Evolutionary conservation across 2,888 invertebrate genomes (phyloP), one percentile per base, ranked within the genome.

Genomic region (Tachina lurida): DNA sequence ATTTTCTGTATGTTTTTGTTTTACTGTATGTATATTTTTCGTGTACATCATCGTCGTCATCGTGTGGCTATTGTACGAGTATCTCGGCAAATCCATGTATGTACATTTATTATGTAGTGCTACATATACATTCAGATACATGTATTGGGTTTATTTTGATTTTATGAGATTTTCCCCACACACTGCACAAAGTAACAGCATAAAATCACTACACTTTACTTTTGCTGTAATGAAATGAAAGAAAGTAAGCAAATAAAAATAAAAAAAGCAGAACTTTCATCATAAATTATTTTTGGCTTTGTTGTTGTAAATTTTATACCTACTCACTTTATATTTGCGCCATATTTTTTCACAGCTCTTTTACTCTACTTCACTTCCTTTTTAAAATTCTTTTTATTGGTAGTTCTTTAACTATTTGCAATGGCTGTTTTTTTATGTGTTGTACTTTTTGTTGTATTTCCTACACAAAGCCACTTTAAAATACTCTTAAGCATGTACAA

Each of bases 261-360:
- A 73, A 76, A 71, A 39, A 31, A 65, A 83, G 39, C 73, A 87
- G 81, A 74, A 81, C 76, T 80, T 87, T 71, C 65, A 84, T 87
- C 82, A 79, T 85, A 87, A 87, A 84, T 88, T 87, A 85, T 86
- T 85, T 87, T 71, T 82, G 80, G 73, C 74, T 67, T 63, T 84
- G 39, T 71, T 47, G 62, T 56, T 56, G 58, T 80, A 63, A 63
- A 63, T 77, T 63, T 58, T 39, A 13, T 83, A 62, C n/a, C n/a
- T n/a, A n/a, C 68, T 75, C 75, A 58, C 19, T 63, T 62, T 58
- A 63, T 84, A 73, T 82, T 76, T 78, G 71, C 67, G 77, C 77
- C 77, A 84, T 83, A 83, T 83, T 83, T 84, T 73, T 84, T 70
- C 58, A 54, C 31, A 68, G 67, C 83, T 84, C 83, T 73, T 73